These are phyloP conservation scores for Tanaodytes sp. DNA, from an alignment of 2,888 invertebrate species.

Conservation along the genomic window DNA sequence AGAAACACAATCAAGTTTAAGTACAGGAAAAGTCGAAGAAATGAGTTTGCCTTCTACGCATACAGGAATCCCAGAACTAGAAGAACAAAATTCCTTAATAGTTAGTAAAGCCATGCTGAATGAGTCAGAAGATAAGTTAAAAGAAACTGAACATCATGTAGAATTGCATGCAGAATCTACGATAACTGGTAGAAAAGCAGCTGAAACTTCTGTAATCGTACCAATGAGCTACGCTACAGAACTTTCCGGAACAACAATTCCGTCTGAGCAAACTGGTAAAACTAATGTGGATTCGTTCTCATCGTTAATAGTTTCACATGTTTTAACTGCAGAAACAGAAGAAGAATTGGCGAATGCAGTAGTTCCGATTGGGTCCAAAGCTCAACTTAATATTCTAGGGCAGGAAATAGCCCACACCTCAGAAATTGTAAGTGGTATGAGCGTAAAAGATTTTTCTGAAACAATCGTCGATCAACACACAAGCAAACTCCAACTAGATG, in stretches of 20 bases:
- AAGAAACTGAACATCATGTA: slow-evolving; percentile 41
- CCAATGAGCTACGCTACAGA: slow-evolving; percentile 58
- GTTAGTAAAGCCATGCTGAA: slow-evolving; percentile 58
- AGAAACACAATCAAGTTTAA: slow-evolving; percentile 65
- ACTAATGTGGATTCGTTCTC: slow-evolving; percentile 60
- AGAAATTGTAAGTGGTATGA: slow-evolving; percentile 65
- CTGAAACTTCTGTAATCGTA: slow-evolving; percentile 67
- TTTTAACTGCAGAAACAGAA: slow-evolving; percentile 53
- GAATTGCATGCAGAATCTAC: slow-evolving; percentile 58
- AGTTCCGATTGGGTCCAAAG: slow-evolving; percentile 58
- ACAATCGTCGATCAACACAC: slow-evolving; percentile 59
- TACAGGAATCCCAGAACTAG: slow-evolving; percentile 56
- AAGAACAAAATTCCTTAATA: slow-evolving; percentile 56
- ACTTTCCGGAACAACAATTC: slow-evolving; percentile 39
- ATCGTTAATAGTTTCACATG: slow-evolving; percentile 59
- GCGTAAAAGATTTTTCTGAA: slow-evolving; percentile 62
- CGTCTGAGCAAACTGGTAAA: slow-evolving; percentile 54
- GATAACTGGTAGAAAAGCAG: slow-evolving; percentile 66
- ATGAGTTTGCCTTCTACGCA: slow-evolving; percentile 55
- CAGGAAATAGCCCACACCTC: slow-evolving; percentile 71
- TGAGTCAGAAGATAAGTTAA: slow-evolving; percentile 58
- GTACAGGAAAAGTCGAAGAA: slow-evolving; percentile 62
- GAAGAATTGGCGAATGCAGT: slow-evolving; percentile 55
- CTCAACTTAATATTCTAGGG: slow-evolving; percentile 64
- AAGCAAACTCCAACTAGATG: slow-evolving; percentile 62